Evolutionary conservation across 2,888 invertebrate genomes (phyloP), one percentile per base, ranked within the genome.

Genomic region (Mythimna loreyi): DNA sequence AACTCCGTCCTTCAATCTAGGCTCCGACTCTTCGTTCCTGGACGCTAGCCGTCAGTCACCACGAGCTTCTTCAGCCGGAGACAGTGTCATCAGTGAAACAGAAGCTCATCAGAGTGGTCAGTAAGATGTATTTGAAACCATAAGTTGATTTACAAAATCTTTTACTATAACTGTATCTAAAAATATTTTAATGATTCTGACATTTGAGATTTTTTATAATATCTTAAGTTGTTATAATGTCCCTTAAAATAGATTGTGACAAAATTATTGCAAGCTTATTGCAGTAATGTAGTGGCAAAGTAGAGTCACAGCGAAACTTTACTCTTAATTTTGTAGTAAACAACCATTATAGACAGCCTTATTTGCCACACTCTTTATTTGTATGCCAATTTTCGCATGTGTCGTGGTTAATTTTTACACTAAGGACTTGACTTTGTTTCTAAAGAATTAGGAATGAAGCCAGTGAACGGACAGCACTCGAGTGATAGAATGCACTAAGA

Each of bases 281-380:
- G 88, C 92, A 90, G 89, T 92, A 89, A 86, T 86, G 93, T 94
- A 94, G 94, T 96, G 95, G 95, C 95, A 94, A 94, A 93, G 94
- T 95, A 94, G 94, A 94, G 92, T 96, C 95, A 95, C 94, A 93
- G 95, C 95, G 95, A 96, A 95, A 96, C 95, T 90, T 96, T 96
- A 95, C 95, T 95, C 95, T 88, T 93, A 83, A 87, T 91, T 84
- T 92, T 89, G 90, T 92, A 92, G 90, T 88, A 84, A 88, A 83
- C 66, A 76, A 89, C 86, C 90, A 89, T 91, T 88, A 71, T 81
- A 86, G 84, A 88, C 86, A 88, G 87, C 89, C 89, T 94, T 89
- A 83, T 94, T 93, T 94, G 95, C 95, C 95, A 95, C 94, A 91
- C 84, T 88, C 72, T 91, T 93, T 92, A 85, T 89, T 91, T 92